Evolutionary conservation across 2,888 invertebrate species (phyloP).

Genomic region (Caenorhabditis sinica): DNA sequence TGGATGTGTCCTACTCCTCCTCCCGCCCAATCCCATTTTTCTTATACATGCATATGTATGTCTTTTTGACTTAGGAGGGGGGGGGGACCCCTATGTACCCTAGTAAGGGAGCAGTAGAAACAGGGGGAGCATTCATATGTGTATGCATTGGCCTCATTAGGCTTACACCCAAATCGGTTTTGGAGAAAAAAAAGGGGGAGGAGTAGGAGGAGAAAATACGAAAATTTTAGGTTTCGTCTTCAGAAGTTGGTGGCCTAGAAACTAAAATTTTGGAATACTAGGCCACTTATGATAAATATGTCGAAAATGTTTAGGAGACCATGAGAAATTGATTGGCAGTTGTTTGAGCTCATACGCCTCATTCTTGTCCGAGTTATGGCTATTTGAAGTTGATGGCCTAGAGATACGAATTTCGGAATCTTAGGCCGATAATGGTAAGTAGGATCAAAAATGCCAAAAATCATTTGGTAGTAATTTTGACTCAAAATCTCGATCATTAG

Average conservation of each 20-base stretch:
- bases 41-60: constrained; percentile 20
- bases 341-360: too few relatives aligned
- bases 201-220: neutral
- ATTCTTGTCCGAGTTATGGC: too few relatives aligned
- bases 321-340: too few relatives aligned
- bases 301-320: too few relatives aligned
- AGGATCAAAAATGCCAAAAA: too few relatives aligned
- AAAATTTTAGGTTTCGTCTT: neutral
- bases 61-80: constrained; percentile 3
- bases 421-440: too few relatives aligned
- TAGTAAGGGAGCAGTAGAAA: constrained; percentile 10
- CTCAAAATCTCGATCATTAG: too few relatives aligned
- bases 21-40: too few relatives aligned
- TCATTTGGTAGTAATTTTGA: too few relatives aligned
- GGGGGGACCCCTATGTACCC: neutral
- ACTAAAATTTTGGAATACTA: too few relatives aligned
- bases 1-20: constrained; percentile 10
- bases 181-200: neutral
- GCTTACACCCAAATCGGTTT: constrained; percentile 22
- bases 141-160: constrained; percentile 67
- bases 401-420: too few relatives aligned
- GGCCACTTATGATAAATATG: too few relatives aligned
- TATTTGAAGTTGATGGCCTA: neutral
- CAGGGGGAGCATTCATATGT: neutral
- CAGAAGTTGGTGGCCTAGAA: neutral